Evolutionary conservation across 2,888 invertebrate species (phyloP), one percentile per base, ranked within the genome.

Genomic region (Calameuta pallipes): DNA sequence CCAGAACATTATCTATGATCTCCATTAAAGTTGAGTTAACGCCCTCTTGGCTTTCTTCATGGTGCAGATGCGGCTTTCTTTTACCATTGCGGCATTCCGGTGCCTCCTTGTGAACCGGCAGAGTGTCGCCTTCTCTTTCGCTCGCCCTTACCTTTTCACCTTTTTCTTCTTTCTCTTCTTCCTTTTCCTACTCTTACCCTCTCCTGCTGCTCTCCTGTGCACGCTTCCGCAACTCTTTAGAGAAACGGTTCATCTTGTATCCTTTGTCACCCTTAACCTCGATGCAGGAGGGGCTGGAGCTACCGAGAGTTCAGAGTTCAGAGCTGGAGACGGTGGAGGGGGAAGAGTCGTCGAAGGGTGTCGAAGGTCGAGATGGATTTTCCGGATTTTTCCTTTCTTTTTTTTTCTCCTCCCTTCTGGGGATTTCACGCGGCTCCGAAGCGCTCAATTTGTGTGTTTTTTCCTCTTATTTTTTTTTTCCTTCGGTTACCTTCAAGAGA

Each of bases 11-110:
- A 91, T 91, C 91, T 90, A 82, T 85, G 87, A 91, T 91, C 91
- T 91, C 91, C 91, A 91, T 91, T 91, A 91, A 90, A 90, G 87
- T 90, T 90, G 85, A 88, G 90, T 91, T 91, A 90, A 91, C 91
- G 91, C 91, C 90, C 90, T 89, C 89, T 88, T 88, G 87, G 85
- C 84, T 87, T 79, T 81, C 83, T 80, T 78, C 79, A 69, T 79
- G 75, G 56, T 76, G 78, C 82, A 79, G 82, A 75, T 82, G 77
- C 75, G 71, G 34, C 33, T 31, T 71, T 31, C 71, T 71, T 71
- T 56, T 56, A 56, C 56, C 56, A 56, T 71, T 15, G 13, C 70
- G 36, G 34, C 41, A 69, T 74, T 35, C 69, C 69, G 74, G 69
- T 70, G 34, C 31, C 31, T 68, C 56, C 68, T 35, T 56, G 73